Evolutionary conservation across 2,888 invertebrate species (phyloP).

Genomic region (Caradrina clavipalpis): DNA sequence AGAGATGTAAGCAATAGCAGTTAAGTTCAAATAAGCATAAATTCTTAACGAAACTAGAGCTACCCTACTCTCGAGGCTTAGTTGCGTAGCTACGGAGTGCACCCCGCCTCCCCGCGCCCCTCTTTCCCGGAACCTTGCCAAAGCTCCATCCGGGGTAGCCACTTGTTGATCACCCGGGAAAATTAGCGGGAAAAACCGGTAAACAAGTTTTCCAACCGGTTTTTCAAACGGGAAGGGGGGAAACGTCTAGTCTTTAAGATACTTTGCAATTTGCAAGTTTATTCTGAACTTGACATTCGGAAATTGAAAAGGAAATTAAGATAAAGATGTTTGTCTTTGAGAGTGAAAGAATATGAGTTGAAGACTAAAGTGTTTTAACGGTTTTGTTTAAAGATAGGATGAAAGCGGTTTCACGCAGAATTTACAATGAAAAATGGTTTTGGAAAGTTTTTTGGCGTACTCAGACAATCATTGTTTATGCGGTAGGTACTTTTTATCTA

Average conservation of each 20-base stretch:
- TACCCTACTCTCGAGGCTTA: constrained; percentile 53
- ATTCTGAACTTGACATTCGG: constrained; percentile 40
- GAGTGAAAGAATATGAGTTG: neutral
- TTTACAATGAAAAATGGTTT: neutral
- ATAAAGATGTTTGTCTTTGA: constrained; percentile 9
- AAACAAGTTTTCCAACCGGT: constrained; percentile 54
- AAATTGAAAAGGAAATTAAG: constrained; percentile 48
- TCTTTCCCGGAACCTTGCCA: constrained; percentile 40
- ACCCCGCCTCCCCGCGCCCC: constrained; percentile 26
- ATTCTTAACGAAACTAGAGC: constrained; percentile 21
- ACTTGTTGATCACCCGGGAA: constrained; percentile 73
- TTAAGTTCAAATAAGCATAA: constrained; percentile 14
- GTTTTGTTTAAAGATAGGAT: neutral
- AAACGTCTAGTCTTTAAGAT: constrained; percentile 16
- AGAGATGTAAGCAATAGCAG: too few relatives aligned
- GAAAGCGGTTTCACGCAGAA: neutral
- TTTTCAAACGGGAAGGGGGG: constrained; percentile 23
- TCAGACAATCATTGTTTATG: too few relatives aligned
- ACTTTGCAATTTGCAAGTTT: constrained; percentile 28
- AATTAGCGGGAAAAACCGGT: constrained; percentile 62
- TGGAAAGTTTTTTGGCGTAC: too few relatives aligned
- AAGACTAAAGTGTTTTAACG: neutral
- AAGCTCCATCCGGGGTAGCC: constrained; percentile 63
- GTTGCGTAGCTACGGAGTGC: constrained; percentile 66
- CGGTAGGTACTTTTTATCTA: too few relatives aligned